phyloP scores from a whole-genome alignment of 2,113 vertebrate species.

The Martes martes region DNA sequence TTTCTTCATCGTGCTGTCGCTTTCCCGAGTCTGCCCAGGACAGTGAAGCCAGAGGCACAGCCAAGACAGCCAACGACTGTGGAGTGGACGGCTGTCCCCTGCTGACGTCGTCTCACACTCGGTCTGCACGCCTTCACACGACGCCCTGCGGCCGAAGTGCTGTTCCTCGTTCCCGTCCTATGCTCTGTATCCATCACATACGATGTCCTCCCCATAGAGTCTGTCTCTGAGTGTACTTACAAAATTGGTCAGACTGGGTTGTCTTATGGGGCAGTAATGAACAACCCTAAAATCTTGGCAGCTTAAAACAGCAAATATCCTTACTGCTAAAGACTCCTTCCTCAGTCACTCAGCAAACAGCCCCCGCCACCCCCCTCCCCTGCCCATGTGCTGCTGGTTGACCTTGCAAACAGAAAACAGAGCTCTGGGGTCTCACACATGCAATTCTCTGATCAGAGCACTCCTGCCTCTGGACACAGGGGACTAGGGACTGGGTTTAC shows the following conservation, averaged over 20 bases:
- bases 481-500: not conserved
- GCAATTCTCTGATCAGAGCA: not conserved
- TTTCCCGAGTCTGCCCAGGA: not conserved
- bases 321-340: not conserved
- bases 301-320: not conserved
- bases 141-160: not conserved
- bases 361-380: rapidly evolving
- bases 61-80: not conserved
- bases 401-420: not conserved
- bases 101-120: rapidly evolving
- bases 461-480: not conserved
- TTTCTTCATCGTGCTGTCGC: rapidly evolving
- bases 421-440: not conserved
- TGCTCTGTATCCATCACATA: not conserved
- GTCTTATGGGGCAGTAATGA: not conserved
- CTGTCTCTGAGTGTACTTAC: not conserved
- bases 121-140: not conserved
- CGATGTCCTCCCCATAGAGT: not conserved
- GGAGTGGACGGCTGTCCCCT: not conserved
- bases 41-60: not conserved
- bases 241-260: not conserved
- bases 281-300: not conserved
- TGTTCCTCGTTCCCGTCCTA: not conserved
- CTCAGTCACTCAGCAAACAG: not conserved
- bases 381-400: too few species aligned